A percentile compares a stretch with the other conserved stretches of the same genome.
Evolutionary conservation across 2,113 vertebrate genomes (phyloP).

Genomic region (Bungarus multicinctus): DNA sequence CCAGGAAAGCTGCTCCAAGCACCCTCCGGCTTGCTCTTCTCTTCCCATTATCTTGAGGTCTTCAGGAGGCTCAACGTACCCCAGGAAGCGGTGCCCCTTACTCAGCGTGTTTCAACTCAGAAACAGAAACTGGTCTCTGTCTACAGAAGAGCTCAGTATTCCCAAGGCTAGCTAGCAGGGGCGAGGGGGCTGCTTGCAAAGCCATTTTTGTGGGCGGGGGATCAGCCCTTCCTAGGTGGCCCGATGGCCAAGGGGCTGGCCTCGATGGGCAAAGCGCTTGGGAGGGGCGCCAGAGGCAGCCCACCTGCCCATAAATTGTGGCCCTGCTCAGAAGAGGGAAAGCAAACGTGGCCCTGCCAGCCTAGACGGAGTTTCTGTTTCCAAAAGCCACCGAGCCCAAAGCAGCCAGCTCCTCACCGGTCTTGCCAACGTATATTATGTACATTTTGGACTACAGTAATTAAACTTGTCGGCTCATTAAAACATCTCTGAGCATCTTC

Average conservation of each 20-base stretch:
- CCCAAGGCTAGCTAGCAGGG: background rate
- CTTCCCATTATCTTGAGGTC: background rate
- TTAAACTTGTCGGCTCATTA: slow-evolving; percentile 58
- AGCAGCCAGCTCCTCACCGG: background rate
- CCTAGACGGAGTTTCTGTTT: background rate
- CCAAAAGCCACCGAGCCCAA: background rate
- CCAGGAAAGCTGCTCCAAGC: background rate
- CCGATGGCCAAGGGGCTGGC: background rate
- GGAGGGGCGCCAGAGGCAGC: background rate
- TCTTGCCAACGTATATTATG: background rate
- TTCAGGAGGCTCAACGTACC: background rate
- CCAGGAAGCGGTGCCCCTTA: background rate
- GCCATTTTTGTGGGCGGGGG: background rate
- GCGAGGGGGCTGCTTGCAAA: background rate
- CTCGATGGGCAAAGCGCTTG: background rate
- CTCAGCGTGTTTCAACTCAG: rapidly evolving
- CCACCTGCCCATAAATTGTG: background rate
- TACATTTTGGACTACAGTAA: slow-evolving; percentile 20
- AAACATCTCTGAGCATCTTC: slow-evolving; percentile 32
- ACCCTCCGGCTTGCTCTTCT: background rate
- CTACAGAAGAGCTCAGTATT: background rate
- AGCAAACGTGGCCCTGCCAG: background rate
- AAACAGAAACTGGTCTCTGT: background rate
- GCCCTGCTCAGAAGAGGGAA: background rate
- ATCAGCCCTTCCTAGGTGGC: background rate